phyloP scores from a whole-genome alignment of 2,797 vertebrate species.

The Myripristis jacobus region DNA sequence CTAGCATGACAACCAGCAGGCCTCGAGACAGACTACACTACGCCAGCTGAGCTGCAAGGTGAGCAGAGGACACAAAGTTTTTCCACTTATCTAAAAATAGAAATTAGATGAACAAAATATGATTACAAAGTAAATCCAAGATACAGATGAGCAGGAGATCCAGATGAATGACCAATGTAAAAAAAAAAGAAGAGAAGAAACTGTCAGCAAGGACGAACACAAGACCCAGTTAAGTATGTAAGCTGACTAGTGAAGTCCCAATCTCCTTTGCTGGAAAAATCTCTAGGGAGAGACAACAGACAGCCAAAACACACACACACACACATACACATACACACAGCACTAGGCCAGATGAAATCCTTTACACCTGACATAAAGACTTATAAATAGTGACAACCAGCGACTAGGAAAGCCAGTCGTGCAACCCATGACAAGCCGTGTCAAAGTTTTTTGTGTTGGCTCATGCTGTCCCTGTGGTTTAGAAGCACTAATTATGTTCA shows the following conservation, averaged over 20 bases:
- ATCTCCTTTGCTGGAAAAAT: slow-evolving; percentile 59
- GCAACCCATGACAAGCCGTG: neutral
- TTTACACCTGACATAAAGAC: slow-evolving; percentile 39
- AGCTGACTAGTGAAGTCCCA: slow-evolving; percentile 46
- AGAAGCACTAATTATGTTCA: too few species aligned
- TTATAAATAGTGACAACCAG: slow-evolving; percentile 71
- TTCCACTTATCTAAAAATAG: slow-evolving; percentile 74
- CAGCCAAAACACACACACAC: slow-evolving; percentile 38
- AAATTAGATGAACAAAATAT: slow-evolving; percentile 34
- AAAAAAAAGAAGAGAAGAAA: slow-evolving; percentile 26
- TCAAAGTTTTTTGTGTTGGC: slow-evolving; percentile 21
- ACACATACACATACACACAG: too few species aligned
- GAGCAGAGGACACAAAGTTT: slow-evolving; percentile 70
- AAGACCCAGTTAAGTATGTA: slow-evolving; percentile 37
- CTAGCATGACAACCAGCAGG: slow-evolving; percentile 58
- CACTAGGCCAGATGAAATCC: slow-evolving; percentile 15
- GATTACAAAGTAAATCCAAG: slow-evolving; percentile 15
- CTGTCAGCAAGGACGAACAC: slow-evolving; percentile 21
- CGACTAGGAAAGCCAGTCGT: slow-evolving; percentile 31
- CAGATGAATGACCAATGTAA: slow-evolving; percentile 21
- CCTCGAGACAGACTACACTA: slow-evolving; percentile 27
- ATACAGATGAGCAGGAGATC: slow-evolving; percentile 8
- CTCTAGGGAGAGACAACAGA: slow-evolving; percentile 38
- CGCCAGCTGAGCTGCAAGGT: slow-evolving; percentile 64
- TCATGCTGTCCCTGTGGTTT: neutral